Evolutionary conservation across 2,113 vertebrate genomes (phyloP).

Genomic region (Oncorhynchus gorbuscha): DNA sequence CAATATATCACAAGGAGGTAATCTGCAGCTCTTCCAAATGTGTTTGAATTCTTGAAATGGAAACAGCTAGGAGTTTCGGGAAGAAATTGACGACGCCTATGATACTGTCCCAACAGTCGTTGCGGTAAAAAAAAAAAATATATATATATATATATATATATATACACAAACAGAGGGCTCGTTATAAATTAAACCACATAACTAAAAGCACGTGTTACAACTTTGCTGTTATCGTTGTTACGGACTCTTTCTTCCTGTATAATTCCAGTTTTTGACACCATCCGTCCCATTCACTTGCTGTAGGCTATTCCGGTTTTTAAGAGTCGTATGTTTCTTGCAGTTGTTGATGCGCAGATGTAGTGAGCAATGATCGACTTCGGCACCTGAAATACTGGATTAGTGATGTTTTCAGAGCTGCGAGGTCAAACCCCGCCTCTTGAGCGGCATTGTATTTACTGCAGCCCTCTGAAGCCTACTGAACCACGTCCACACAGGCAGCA

Average conservation of each 20-base stretch:
- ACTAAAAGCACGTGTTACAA: background rate
- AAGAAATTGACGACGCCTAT: background rate
- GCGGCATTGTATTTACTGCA: constrained; percentile 67
- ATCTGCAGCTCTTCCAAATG: background rate
- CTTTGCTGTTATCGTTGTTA: background rate
- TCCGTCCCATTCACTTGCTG: constrained; percentile 9
- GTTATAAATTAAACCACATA: background rate
- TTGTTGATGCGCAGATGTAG: constrained; percentile 46
- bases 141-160: too few species aligned
- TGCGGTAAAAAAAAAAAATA: background rate
- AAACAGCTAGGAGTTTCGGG: background rate
- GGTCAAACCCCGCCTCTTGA: constrained; percentile 74
- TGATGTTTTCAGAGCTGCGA: constrained; percentile 71
- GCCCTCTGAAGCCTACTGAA: constrained; percentile 58
- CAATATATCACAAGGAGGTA: background rate
- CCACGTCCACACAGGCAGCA: background rate
- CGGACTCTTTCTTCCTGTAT: background rate
- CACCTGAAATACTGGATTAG: constrained; percentile 79
- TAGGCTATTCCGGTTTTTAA: constrained; percentile 3
- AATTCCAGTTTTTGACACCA: background rate
- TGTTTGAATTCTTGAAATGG: background rate
- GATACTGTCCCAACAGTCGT: background rate
- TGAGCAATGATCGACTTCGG: constrained; percentile 57
- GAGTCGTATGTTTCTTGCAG: background rate
- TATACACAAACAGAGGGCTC: background rate